These are phyloP conservation scores for Phenganax marumi DNA, from an alignment of 92 coral and sea anemone species.

Conservation along the genomic window DNA sequence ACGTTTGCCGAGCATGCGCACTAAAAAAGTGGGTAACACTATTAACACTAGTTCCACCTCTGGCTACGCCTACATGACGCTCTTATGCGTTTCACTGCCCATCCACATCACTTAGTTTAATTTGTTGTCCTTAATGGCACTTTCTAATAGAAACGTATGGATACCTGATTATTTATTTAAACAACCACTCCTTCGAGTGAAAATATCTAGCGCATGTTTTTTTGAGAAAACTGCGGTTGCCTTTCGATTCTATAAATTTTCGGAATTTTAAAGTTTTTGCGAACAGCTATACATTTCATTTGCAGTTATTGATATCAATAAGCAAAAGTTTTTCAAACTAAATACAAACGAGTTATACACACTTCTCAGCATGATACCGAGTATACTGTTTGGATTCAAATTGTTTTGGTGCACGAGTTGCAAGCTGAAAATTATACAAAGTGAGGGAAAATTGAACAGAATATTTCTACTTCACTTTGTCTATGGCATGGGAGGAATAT, in stretches of 20 bases:
- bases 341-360: neutral
- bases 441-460: neutral
- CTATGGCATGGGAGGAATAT: too few relatives aligned
- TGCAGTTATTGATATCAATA: too few relatives aligned
- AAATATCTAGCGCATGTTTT: neutral
- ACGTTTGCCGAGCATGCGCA: too few relatives aligned
- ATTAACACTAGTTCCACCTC: too few relatives aligned
- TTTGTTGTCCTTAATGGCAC: neutral
- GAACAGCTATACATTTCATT: neutral
- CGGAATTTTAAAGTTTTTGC: neutral
- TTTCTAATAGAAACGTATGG: neutral
- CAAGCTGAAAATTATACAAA: slow-evolving; percentile 19
- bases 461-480: too few relatives aligned
- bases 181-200: neutral
- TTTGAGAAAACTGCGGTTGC: neutral
- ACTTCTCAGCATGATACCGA: neutral
- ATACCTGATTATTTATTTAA: slow-evolving; percentile 4
- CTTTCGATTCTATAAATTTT: too few relatives aligned
- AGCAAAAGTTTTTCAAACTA: too few relatives aligned
- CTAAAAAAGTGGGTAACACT: too few relatives aligned
- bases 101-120: neutral
- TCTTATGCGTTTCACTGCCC: neutral
- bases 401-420: neutral
- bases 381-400: neutral
- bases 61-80: too few relatives aligned